Percentiles rank a stretch among this genome's conserved stretches.
These are phyloP conservation scores for Frankliniella intonsa DNA, from an alignment of 2,888 invertebrate species.

Conservation along the genomic window DNA sequence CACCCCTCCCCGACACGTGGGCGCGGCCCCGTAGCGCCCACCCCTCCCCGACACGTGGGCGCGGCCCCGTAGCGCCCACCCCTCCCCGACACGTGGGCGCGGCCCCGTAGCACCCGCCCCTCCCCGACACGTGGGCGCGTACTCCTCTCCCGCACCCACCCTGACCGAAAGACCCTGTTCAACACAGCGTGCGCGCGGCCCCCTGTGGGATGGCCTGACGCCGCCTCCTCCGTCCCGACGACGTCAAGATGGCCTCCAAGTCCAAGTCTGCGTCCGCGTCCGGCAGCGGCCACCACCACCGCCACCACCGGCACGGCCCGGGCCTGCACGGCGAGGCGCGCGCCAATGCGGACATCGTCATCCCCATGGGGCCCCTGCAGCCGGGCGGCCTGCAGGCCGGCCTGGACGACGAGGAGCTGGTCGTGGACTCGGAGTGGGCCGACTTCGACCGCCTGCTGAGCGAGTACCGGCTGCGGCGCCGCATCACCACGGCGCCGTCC, in stretches of 20 bases:
- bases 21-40: no score
- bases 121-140: no score
- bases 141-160: not conserved
- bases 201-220: not conserved
- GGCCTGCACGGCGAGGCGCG: not conserved
- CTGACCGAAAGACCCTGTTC: not conserved
- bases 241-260: not conserved
- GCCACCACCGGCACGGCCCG: slow-evolving; percentile 11
- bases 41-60: no score
- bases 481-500: slow-evolving; percentile 38
- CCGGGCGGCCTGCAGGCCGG: no score
- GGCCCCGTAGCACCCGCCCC: no score
- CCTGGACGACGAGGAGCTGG: slow-evolving; percentile 47
- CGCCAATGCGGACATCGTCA: not conserved
- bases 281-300: not conserved
- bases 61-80: no score
- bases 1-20: no score
- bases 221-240: not conserved
- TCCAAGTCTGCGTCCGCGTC: not conserved
- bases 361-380: not conserved
- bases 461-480: slow-evolving; percentile 45
- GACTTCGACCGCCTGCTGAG: slow-evolving; percentile 54
- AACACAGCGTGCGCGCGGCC: not conserved
- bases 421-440: slow-evolving; percentile 56
- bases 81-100: no score